Base-by-base conservation (phyloP, 2,888 invertebrate genomes). In the Temnothorax rugatulus region DNA sequence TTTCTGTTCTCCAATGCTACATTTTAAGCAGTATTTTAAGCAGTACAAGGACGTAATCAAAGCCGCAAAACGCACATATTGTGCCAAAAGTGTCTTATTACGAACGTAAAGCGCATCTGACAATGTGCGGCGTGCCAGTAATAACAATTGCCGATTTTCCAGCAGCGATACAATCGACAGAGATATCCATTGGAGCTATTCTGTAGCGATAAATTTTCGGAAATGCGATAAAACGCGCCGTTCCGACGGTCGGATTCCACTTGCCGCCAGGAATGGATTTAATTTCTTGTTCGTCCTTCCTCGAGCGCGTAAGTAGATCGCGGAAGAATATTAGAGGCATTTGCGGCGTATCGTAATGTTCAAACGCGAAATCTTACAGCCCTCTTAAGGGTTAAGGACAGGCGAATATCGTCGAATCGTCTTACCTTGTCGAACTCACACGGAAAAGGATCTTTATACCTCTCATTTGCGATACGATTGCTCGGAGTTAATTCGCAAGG, bases 141-240 rank as follows among this genome's bases (percentile, higher is more conserved):
- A 86, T 88, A 77, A 57, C 77, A 86, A 84, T 84, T 85, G 88
- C 66, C 85, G 84, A 88, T 86, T 89, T 89, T 86, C 84, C 81
- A 61, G 54, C 68, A 54, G 54, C 57, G 25, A 71, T 25, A 25
- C 68, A 82, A 59, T 76, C 82, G 75, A 89, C 87, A 84, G 84
- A 89, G 84, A 89, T 87, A 89, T 88, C 84, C 82, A 59, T 34
- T 69, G 84, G 66, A 81, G 86, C 87, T 84, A 85, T 88, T 90
- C 85, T 84, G 76, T 57, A 83, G 76, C 84, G 68, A 89, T 91
- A 90, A 91, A 91, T 91, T 91, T 89, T 84, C 83, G 83, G 81
- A 69, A 85, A 90, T 75, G 84, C 86, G 91, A 90, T 90, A 90
- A 91, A 90, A 81, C 18, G 87, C 88, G 85, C 73, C 88, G 83